Conservation (phyloP, 2,797 vertebrate genomes). For the Labeo calbasu region DNA sequence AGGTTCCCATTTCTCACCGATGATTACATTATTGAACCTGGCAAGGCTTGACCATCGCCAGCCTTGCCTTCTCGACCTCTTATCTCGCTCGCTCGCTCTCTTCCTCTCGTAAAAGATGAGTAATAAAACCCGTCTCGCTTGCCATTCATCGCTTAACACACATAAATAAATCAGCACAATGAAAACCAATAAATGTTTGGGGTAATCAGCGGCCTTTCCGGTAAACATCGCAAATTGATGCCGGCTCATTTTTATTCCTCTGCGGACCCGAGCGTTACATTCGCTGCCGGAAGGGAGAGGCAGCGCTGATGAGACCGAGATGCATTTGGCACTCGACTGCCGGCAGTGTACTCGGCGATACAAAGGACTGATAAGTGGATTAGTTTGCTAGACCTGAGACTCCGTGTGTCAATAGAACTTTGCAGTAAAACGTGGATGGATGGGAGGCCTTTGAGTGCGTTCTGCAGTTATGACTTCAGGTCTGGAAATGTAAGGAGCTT, state of each 20-base stretch:
- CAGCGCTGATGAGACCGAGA: constrained; percentile 64
- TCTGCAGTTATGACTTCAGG: constrained; percentile 27
- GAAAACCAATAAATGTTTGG: constrained; percentile 71
- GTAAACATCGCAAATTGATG: constrained; percentile 70
- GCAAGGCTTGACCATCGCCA: constrained; percentile 64
- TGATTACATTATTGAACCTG: constrained; percentile 73
- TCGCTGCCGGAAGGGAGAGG: constrained; percentile 63
- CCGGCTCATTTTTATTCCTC: constrained; percentile 50
- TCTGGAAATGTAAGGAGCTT: constrained; percentile 23
- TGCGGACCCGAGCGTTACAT: constrained; percentile 49
- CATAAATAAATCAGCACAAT: constrained; percentile 70
- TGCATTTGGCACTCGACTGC: constrained; percentile 69
- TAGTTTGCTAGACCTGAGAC: constrained; percentile 61
- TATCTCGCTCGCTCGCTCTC: constrained; percentile 23
- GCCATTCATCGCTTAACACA: constrained; percentile 63
- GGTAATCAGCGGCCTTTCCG: constrained; percentile 69
- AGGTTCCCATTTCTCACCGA: constrained; percentile 70
- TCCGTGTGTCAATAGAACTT: constrained; percentile 43
- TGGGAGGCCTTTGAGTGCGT: constrained; percentile 37
- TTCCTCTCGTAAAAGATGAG: constrained; percentile 51
- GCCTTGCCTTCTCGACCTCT: constrained; percentile 35
- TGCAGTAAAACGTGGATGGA: constrained; percentile 34
- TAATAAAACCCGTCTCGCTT: constrained; percentile 39
- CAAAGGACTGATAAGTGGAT: constrained; percentile 72
- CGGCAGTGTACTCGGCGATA: constrained; percentile 70